Conservation (phyloP, 2,797 vertebrate species). For the Sebastes cheni region DNA sequence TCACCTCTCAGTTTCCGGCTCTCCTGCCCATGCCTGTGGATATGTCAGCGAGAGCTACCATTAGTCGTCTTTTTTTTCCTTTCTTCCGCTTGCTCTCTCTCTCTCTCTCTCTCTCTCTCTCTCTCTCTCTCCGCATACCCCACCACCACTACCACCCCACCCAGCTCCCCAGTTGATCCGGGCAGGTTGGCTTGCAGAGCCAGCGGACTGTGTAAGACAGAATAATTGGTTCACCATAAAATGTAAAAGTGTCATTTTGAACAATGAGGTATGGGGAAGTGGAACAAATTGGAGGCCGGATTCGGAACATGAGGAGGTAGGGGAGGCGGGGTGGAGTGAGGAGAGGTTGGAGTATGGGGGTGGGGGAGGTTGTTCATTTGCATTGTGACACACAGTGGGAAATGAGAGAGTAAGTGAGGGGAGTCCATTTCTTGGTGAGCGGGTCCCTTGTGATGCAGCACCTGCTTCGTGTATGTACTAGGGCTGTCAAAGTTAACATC, state of each 20-base stretch:
- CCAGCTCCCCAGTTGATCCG: constrained; percentile 59
- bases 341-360: constrained; percentile 5
- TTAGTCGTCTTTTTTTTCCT: constrained; percentile 40
- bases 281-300: constrained; percentile 80
- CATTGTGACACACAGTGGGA: constrained; percentile 54
- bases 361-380: constrained; percentile 59
- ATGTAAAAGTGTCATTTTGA: constrained; percentile 83
- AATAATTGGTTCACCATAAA: constrained; percentile 83
- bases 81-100: not conserved
- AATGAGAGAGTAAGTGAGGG: constrained; percentile 32
- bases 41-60: constrained; percentile 55
- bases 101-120: not conserved
- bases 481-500: too few relatives aligned
- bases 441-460: constrained; percentile 37
- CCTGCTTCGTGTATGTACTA: not conserved
- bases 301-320: constrained; percentile 59
- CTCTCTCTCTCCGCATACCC: not conserved
- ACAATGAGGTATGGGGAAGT: constrained; percentile 81
- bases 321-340: constrained; percentile 7
- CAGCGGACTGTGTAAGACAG: constrained; percentile 80
- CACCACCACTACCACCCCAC: not conserved
- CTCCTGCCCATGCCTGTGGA: constrained; percentile 48
- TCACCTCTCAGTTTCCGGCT: constrained; percentile 45
- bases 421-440: constrained; percentile 37
- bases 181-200: constrained; percentile 75